phyloP scores from a whole-genome alignment of 2,797 vertebrate genomes.

The Zenarchopterus dispar region DNA sequence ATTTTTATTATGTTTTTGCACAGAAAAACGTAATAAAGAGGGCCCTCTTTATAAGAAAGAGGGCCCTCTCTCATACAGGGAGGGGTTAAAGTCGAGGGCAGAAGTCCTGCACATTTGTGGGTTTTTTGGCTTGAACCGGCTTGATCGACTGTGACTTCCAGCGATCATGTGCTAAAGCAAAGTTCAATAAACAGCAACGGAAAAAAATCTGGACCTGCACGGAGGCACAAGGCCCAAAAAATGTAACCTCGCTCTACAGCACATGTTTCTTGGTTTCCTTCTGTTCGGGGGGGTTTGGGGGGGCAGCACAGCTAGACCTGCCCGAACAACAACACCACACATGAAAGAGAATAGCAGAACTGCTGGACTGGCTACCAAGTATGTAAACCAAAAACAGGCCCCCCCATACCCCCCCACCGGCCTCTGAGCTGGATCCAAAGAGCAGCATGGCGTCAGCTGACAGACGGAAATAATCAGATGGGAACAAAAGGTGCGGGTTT shows the following conservation, averaged over 20 bases:
- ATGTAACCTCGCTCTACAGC: slow-evolving; percentile 59
- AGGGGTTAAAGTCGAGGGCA: not conserved
- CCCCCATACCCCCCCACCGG: slow-evolving; percentile 44
- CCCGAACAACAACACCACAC: slow-evolving; percentile 61
- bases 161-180: slow-evolving; percentile 19
- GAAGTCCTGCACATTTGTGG: slow-evolving; percentile 5
- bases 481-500: slow-evolving; percentile 49
- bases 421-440: slow-evolving; percentile 41
- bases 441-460: slow-evolving; percentile 60
- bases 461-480: slow-evolving; percentile 36
- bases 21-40: too few relatives aligned
- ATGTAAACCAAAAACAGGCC: slow-evolving; percentile 61
- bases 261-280: slow-evolving; percentile 60
- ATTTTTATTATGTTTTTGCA: too few relatives aligned
- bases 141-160: slow-evolving; percentile 4
- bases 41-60: too few relatives aligned
- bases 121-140: not conserved
- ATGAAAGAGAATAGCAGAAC: slow-evolving; percentile 65
- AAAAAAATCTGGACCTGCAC: slow-evolving; percentile 17
- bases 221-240: slow-evolving; percentile 28
- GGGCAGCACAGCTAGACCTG: slow-evolving; percentile 38
- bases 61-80: too few relatives aligned
- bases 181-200: slow-evolving; percentile 29
- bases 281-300: slow-evolving; percentile 38
- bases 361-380: slow-evolving; percentile 43